A percentile compares a stretch with the other conserved stretches of the same genome.
Conservation (phyloP, 2,888 invertebrate species). For the Drosophila prolongata region DNA sequence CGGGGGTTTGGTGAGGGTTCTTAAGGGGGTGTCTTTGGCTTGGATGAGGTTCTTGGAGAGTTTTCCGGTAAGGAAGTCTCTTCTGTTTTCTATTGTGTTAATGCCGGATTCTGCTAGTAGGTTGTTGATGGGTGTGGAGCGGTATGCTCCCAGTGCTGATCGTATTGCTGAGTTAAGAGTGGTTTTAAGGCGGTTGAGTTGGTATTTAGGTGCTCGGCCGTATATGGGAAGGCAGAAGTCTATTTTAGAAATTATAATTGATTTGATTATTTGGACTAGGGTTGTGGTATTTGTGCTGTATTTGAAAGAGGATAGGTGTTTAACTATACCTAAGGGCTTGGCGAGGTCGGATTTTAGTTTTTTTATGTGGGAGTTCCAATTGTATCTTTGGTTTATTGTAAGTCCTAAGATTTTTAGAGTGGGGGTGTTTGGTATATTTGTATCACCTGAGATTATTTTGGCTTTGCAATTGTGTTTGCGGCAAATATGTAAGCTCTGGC, state of each 20-base stretch:
- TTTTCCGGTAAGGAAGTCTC: constrained; percentile 1
- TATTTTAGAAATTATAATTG: too few species aligned
- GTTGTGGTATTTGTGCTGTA: too few species aligned
- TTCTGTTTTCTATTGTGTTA: not conserved
- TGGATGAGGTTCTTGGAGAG: not conserved
- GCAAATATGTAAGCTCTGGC: too few species aligned
- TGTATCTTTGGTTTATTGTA: not conserved
- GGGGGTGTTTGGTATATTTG: too few species aligned
- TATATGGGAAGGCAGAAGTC: too few species aligned
- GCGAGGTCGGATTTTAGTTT: not conserved
- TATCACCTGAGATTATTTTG: too few species aligned
- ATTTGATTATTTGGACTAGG: not conserved
- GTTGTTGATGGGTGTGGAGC: not conserved
- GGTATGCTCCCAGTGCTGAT: constrained; percentile 1
- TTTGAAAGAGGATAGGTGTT: too few species aligned
- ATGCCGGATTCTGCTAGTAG: not conserved
- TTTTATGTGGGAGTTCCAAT: not conserved
- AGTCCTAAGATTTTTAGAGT: not conserved
- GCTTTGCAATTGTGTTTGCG: too few species aligned
- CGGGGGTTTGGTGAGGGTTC: not conserved
- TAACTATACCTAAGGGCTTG: too few species aligned
- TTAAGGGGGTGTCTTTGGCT: not conserved
- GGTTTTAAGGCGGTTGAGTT: not conserved
- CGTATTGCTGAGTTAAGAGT: not conserved
- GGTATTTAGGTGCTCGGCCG: too few species aligned